These are phyloP conservation scores for Cryptops parisi DNA, from an alignment of 2,888 invertebrate genomes.

Conservation along the genomic window DNA sequence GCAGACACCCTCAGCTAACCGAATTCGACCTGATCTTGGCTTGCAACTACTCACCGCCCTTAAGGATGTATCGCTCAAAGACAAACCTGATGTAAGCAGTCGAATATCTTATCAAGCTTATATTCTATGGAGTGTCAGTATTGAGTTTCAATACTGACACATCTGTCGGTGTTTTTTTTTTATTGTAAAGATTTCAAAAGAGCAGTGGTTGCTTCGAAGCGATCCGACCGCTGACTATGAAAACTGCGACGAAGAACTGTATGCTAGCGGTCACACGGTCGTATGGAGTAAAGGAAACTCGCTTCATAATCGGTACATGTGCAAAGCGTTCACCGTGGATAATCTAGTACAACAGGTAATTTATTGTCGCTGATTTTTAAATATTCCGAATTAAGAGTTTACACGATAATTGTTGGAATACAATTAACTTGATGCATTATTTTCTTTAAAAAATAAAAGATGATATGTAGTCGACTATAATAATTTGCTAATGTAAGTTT, in stretches of 20 bases:
- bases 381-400: background rate
- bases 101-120: no score
- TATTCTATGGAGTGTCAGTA: no score
- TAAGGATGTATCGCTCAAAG: constrained; percentile 15
- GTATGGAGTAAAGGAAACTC: constrained; percentile 47
- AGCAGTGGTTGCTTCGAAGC: constrained; percentile 35
- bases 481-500: no score
- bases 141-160: no score
- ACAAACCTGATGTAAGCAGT: constrained; percentile 9
- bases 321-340: constrained; percentile 64
- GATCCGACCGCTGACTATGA: background rate
- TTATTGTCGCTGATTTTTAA: constrained; percentile 40
- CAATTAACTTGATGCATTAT: no score
- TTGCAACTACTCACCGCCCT: constrained; percentile 16
- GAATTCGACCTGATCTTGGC: constrained; percentile 9
- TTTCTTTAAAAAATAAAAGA: no score
- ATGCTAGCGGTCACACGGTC: constrained; percentile 67
- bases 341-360: constrained; percentile 58
- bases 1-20: background rate
- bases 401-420: no score
- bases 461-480: no score
- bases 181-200: constrained; percentile 50
- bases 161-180: constrained; percentile 10
- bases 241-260: constrained; percentile 52
- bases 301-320: constrained; percentile 27